A percentile compares a stretch with the other conserved stretches of the same genome.
Evolutionary conservation across 1,140 invertebrate species (phyloP).

Genomic region (Ceratina japonica): DNA sequence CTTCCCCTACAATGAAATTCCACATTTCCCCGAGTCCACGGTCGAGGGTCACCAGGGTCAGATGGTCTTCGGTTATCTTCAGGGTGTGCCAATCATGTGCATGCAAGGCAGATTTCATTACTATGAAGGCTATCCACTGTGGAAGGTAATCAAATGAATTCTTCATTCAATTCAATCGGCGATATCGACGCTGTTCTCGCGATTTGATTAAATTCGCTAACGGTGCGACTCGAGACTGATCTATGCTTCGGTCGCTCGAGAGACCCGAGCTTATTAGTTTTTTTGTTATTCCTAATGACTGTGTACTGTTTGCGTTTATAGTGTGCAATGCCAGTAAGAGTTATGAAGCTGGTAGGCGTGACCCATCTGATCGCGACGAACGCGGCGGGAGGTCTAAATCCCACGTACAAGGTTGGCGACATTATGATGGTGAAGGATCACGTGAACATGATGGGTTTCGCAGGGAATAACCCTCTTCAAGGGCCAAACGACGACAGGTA

Average conservation of each 20-base stretch:
- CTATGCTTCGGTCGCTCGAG: not conserved
- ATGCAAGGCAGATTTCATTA: conserved; percentile 98
- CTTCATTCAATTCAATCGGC: not conserved
- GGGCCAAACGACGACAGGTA: conserved; percentile 96
- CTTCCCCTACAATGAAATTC: conserved; percentile 93
- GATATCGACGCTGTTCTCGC: not conserved
- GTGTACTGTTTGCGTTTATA: conserved; percentile 71
- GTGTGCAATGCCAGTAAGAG: conserved; percentile 95
- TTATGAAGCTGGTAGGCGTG: conserved; percentile 96
- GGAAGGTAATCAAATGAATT: conserved; percentile 83
- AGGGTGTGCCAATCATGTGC: conserved; percentile 89
- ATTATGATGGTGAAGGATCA: conserved; percentile 98
- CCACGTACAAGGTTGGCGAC: conserved; percentile 93
- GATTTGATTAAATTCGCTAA: not conserved
- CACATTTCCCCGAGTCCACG: conserved; percentile 93
- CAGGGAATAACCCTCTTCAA: conserved; percentile 94
- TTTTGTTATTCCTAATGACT: no score
- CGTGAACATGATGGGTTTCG: conserved; percentile 95
- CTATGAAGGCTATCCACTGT: conserved; percentile 96
- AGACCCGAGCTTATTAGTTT: not conserved
- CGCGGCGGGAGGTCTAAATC: conserved; percentile 96
- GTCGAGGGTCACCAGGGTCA: conserved; percentile 94
- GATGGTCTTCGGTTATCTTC: conserved; percentile 93
- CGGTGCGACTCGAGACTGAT: not conserved
- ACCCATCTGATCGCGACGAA: conserved; percentile 94